phyloP scores from a whole-genome alignment of 2,888 invertebrate genomes.

The Asteroscopus sphinx region DNA sequence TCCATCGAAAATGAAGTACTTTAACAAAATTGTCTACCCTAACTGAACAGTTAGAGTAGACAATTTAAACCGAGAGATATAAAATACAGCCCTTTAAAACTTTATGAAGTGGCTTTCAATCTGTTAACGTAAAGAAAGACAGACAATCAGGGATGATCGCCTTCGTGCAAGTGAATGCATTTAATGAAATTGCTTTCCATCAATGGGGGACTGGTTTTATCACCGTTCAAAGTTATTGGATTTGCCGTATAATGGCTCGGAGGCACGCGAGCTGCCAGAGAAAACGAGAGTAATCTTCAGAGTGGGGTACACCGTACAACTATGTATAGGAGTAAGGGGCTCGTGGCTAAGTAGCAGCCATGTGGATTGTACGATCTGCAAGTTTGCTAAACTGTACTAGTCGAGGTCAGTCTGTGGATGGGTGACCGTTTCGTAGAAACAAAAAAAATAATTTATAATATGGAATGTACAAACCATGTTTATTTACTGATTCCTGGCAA shows the following conservation, averaged over 20 bases:
- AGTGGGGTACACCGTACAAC: neutral
- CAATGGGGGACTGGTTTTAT: slow-evolving; percentile 48
- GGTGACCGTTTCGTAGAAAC: no score
- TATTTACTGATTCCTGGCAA: slow-evolving; percentile 92
- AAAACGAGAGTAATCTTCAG: slow-evolving; percentile 13
- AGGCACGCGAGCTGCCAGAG: slow-evolving; percentile 39
- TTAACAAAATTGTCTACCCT: neutral
- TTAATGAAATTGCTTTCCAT: slow-evolving; percentile 55
- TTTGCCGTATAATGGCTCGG: slow-evolving; percentile 30
- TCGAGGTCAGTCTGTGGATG: no score
- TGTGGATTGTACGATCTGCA: no score
- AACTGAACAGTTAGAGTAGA: no score
- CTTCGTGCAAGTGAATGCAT: slow-evolving; percentile 52
- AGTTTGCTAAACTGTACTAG: no score
- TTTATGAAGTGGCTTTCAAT: slow-evolving; percentile 22
- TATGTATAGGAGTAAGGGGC: neutral
- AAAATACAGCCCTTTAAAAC: slow-evolving; percentile 1
- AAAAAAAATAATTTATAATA: no score
- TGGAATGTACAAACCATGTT: slow-evolving; percentile 95
- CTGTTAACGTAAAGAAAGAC: slow-evolving; percentile 13
- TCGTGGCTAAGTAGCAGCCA: no score
- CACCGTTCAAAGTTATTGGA: slow-evolving; percentile 51
- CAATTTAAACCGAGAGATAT: no score
- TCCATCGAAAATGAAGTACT: neutral
- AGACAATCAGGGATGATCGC: slow-evolving; percentile 22